Conservation (phyloP, 30 jellyfish, hydroid and myxozoan genomes). For the Aurelia aurita region DNA sequence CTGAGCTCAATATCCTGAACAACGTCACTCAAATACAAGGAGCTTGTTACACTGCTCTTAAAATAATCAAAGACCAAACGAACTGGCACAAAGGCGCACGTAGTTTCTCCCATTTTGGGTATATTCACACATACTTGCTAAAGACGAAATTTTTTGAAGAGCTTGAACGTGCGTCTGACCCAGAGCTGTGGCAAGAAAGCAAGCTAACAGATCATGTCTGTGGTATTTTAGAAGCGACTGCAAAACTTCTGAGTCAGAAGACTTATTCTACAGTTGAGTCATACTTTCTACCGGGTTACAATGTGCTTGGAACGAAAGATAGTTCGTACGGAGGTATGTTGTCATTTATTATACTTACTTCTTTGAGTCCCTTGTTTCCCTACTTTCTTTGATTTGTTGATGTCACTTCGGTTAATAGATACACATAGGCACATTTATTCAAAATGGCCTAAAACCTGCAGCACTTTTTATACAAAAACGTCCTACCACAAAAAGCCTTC, state of each 20-base stretch:
- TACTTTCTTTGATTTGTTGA: no score
- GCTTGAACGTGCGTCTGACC: neutral
- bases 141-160: constrained; percentile 33
- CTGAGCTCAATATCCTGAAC: constrained; percentile 34
- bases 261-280: constrained; percentile 10
- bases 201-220: constrained; percentile 8
- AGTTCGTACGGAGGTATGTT: no score
- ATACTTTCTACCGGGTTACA: constrained; percentile 31
- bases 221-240: constrained; percentile 1
- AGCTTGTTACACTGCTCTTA: constrained; percentile 19
- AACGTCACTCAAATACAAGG: constrained; percentile 29
- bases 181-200: constrained; percentile 4
- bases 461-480: no score
- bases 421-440: no score
- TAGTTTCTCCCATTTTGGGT: constrained; percentile 26
- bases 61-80: constrained; percentile 15
- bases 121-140: constrained; percentile 26
- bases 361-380: no score
- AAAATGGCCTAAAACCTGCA: no score
- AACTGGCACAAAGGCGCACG: neutral
- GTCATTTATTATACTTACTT: no score
- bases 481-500: no score
- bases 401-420: no score
- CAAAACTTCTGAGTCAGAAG: constrained; percentile 15
- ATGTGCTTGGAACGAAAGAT: constrained; percentile 12